These are phyloP conservation scores for Prunella fulvescens DNA, from an alignment of 2,113 vertebrate species.

Conservation along the genomic window DNA sequence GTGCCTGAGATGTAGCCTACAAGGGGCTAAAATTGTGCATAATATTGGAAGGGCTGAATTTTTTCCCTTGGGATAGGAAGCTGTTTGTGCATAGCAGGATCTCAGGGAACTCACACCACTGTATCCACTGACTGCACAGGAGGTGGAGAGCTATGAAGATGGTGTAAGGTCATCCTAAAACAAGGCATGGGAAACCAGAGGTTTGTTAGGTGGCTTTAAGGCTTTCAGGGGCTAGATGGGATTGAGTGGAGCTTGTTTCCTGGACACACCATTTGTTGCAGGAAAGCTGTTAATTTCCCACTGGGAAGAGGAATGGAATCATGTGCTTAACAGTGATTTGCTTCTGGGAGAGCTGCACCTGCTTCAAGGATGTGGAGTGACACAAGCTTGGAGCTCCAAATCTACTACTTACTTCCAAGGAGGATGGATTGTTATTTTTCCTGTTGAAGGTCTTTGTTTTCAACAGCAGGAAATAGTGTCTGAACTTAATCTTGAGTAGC, in stretches of 20 bases:
- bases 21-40: neutral
- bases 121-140: neutral
- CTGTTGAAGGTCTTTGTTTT: neutral
- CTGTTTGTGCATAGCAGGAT: neutral
- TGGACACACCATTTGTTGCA: neutral
- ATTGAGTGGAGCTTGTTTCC: neutral
- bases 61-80: neutral
- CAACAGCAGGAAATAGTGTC: neutral
- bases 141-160: neutral
- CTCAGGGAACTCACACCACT: accelerated
- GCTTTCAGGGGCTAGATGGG: neutral
- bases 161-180: neutral
- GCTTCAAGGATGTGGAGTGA: neutral
- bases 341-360: neutral
- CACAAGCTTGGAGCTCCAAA: neutral
- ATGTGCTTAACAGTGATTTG: neutral
- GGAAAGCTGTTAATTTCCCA: neutral
- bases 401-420: neutral
- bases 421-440: neutral
- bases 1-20: neutral
- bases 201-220: neutral
- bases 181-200: neutral
- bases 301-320: neutral
- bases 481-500: neutral
- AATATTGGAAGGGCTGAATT: neutral